phyloP scores from a whole-genome alignment of 2,888 invertebrate species.

The Fragum whitleyi region DNA sequence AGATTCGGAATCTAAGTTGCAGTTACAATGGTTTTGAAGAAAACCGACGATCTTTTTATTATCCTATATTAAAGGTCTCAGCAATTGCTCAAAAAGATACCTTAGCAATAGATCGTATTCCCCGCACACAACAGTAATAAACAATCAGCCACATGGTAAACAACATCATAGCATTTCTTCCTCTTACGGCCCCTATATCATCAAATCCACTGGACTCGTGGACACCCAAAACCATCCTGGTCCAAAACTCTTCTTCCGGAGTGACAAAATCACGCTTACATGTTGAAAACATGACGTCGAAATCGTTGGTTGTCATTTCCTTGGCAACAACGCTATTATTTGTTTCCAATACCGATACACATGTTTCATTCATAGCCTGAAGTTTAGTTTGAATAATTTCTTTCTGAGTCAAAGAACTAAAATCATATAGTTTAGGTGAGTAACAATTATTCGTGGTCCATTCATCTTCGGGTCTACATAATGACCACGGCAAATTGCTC shows the following conservation, averaged over 20 bases:
- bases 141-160: constrained; percentile 38
- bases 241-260: constrained; percentile 44
- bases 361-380: constrained; percentile 2
- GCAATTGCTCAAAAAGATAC: no score
- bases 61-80: no score
- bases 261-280: constrained; percentile 21
- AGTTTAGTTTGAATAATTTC: background rate
- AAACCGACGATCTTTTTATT: no score
- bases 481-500: constrained; percentile 41
- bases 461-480: constrained; percentile 11
- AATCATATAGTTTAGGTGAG: background rate
- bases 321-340: background rate
- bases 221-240: constrained; percentile 30
- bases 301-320: background rate
- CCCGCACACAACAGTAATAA: constrained; percentile 39
- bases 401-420: background rate
- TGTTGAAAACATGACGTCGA: background rate
- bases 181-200: constrained; percentile 26
- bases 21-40: no score
- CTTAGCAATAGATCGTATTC: constrained; percentile 43
- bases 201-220: constrained; percentile 29
- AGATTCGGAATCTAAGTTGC: no score
- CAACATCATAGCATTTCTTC: constrained; percentile 31
- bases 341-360: background rate
- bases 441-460: constrained; percentile 40